Evolutionary conservation across 2,797 vertebrate genomes (phyloP).

Genomic region (Potorous gilbertii): DNA sequence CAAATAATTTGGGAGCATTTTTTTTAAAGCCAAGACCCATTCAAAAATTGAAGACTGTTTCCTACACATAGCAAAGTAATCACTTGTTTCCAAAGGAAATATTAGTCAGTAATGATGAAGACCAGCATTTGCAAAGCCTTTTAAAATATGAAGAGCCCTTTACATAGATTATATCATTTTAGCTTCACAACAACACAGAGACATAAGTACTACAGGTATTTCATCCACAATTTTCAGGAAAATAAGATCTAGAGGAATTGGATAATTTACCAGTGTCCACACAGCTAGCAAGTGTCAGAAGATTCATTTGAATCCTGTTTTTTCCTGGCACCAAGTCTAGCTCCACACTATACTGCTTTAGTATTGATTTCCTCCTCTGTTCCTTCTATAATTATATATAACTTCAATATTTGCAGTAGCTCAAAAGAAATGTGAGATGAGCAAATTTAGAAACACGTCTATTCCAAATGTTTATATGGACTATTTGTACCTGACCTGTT

Average conservation of each 20-base stretch:
- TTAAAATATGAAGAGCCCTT: neutral
- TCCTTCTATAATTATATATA: neutral
- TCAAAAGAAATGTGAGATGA: neutral
- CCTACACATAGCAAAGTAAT: neutral
- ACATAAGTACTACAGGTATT: neutral
- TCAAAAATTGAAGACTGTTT: neutral
- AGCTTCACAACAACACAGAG: neutral
- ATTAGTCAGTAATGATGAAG: neutral
- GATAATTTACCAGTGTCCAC: neutral
- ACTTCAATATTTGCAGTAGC: neutral
- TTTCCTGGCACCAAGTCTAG: neutral
- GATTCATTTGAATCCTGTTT: neutral
- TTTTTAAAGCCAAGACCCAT: neutral
- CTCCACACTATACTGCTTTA: neutral
- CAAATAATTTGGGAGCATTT: neutral
- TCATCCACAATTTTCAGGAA: neutral
- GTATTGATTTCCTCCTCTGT: neutral
- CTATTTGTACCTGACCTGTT: neutral
- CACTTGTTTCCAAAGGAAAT: neutral
- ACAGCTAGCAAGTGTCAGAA: neutral
- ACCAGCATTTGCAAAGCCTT: neutral
- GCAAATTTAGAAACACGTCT: neutral
- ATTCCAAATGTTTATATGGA: neutral
- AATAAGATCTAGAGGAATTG: neutral
- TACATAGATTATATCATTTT: neutral